Evolutionary conservation across 2,797 vertebrate genomes (phyloP), one percentile per base, ranked within the genome.

Genomic region (Parambassis ranga): DNA sequence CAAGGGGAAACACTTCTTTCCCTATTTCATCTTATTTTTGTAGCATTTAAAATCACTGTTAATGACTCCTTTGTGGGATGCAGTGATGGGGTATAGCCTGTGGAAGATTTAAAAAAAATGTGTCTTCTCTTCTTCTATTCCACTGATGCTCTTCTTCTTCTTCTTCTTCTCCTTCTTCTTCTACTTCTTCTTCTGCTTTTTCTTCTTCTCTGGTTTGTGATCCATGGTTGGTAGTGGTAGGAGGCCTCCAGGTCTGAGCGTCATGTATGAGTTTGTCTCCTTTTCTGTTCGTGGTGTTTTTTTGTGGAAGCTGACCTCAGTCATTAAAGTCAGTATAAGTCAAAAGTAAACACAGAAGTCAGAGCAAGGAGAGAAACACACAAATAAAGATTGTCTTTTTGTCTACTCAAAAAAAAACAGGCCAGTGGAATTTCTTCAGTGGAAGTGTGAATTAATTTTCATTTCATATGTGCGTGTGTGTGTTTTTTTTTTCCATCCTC

Each of bases 11-110:
- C 71, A 85, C 86, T 83, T 83, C 68, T 67, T 83, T 84, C 71
- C 72, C 69, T 10, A 61, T 90, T 90, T 90, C 86, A 90, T 92
- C 90, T 91, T 92, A 92, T 92, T 93, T 93, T 93, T 92, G 91
- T 92, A 92, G 91, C 90, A 87, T 93, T 92, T 92, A 91, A 89
- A 91, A 87, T 90, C 90, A 89, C 86, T 89, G 90, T 92, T 86
- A 85, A 89, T 85, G 87, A 90, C 89, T 92, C 87, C 88, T 86
- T 79, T 78, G 83, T 89, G 89, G 85, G 87, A 89, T 70, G 83
- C 78, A 87, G 87, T 89, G 86, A 91, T 82, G 74, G 86, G 83
- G 60, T 83, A 81, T 89, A 90, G 88, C 86, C 87, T 78, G 84
- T 85, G 88, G 82, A 86, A 83, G 87, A 89, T 90, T 87, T 63